phyloP scores from a whole-genome alignment of 2,113 vertebrate genomes.

The Columba janthina region DNA sequence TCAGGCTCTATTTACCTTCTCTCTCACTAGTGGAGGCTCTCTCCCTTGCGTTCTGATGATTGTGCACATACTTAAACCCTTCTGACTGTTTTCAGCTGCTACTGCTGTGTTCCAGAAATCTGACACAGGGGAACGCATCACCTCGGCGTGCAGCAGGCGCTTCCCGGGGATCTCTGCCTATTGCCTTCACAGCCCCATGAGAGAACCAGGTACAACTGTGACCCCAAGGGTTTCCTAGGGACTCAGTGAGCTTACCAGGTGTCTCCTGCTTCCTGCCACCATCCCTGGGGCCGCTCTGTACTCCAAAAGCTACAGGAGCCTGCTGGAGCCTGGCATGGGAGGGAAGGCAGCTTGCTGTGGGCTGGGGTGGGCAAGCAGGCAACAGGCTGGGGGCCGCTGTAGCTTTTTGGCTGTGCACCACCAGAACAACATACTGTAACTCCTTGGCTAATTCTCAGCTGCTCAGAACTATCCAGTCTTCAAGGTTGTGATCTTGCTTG shows the following conservation, averaged over 20 bases:
- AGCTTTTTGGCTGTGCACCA: not conserved
- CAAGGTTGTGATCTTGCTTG: not conserved
- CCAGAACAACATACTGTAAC: not conserved
- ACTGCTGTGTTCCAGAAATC: conserved; percentile 29
- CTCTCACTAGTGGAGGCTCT: conserved; percentile 28
- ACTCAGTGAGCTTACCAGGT: fast-evolving
- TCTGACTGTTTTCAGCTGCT: conserved; percentile 70
- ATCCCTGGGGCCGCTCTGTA: not conserved
- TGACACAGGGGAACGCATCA: conserved; percentile 44
- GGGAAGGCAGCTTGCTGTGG: not conserved
- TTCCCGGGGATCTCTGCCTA: not conserved
- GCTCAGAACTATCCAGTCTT: not conserved
- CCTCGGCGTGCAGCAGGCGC: not conserved
- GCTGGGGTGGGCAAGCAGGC: not conserved
- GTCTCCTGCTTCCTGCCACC: not conserved
- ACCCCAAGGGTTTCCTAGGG: not conserved
- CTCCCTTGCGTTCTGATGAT: conserved; percentile 58
- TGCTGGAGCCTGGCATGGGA: fast-evolving
- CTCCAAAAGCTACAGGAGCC: not conserved
- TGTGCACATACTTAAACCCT: conserved; percentile 59
- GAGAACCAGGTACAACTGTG: not conserved
- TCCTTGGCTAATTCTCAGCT: not conserved
- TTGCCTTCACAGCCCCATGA: not conserved
- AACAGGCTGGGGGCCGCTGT: fast-evolving
- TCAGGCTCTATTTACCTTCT: conserved; percentile 67